phyloP scores from a whole-genome alignment of 2,113 vertebrate species.

The Formicarius rufipectus region DNA sequence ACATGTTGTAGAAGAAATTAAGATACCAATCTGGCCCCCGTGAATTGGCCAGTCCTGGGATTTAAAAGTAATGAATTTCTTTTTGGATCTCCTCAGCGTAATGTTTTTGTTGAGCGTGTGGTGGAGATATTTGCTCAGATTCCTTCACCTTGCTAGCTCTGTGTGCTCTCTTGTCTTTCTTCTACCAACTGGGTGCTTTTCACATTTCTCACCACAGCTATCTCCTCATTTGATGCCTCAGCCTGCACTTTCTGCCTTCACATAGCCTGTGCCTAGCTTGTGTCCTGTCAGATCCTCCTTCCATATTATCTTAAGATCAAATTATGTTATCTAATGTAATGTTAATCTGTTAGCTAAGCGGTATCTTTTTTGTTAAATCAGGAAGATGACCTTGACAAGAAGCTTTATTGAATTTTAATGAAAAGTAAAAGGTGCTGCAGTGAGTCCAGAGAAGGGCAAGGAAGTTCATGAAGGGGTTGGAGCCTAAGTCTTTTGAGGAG shows the following conservation, averaged over 20 bases:
- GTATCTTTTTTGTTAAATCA: not conserved
- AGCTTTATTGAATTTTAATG: not conserved
- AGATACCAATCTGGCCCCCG: not conserved
- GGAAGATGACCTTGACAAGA: not conserved
- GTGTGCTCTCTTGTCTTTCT: not conserved
- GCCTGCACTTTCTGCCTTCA: not conserved
- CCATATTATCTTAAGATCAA: not conserved
- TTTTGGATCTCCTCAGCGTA: not conserved
- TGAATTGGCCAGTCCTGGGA: not conserved
- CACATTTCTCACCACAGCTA: not conserved
- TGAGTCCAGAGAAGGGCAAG: not conserved
- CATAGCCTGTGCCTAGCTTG: not conserved
- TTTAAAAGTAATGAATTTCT: not conserved
- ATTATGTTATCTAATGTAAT: not conserved
- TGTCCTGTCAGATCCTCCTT: not conserved
- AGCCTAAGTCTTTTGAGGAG: not conserved
- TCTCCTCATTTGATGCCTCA: not conserved
- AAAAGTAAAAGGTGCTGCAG: not conserved
- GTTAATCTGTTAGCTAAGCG: not conserved
- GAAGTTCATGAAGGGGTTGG: not conserved
- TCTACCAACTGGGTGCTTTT: not conserved
- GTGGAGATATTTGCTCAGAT: not conserved
- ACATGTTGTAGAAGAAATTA: not conserved
- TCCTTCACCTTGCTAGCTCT: not conserved
- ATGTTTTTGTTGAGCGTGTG: fast-evolving